Percentiles rank a stretch among this genome's conserved stretches.
These are phyloP conservation scores for Drosophila littoralis DNA, from an alignment of 1,140 invertebrate species.

Conservation along the genomic window DNA sequence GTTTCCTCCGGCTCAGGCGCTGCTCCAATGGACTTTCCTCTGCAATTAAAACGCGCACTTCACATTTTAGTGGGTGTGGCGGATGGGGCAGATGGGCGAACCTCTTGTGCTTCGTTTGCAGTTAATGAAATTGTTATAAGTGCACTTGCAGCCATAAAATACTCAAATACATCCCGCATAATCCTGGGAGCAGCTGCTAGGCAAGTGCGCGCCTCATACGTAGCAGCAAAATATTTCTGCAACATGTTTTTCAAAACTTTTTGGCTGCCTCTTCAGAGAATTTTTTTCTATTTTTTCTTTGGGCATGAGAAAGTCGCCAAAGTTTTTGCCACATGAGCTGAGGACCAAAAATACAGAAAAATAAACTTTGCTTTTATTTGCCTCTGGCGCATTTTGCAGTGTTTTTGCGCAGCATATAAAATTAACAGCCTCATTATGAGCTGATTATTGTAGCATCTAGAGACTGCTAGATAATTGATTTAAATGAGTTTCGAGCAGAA, in stretches of 20 bases:
- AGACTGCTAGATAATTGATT: conserved; percentile 26
- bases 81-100: not conserved
- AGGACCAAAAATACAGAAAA: not conserved
- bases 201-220: conserved; percentile 5
- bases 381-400: not conserved
- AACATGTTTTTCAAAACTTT: conserved; percentile 38
- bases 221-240: conserved; percentile 21
- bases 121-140: conserved; percentile 74
- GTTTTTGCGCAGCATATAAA: not conserved
- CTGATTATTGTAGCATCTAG: conserved; percentile 31
- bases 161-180: conserved; percentile 7
- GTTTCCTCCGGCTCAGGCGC: conserved; percentile 57
- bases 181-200: conserved; percentile 7
- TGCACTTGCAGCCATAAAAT: conserved; percentile 39
- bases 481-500: not conserved
- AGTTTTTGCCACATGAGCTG: conserved; percentile 42
- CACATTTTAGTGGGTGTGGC: conserved; percentile 25
- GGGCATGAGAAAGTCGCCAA: conserved; percentile 29
- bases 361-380: conserved; percentile 9
- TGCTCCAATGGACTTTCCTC: conserved; percentile 35
- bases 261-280: conserved; percentile 5
- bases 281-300: not conserved
- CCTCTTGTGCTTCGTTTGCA: conserved; percentile 65
- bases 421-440: conserved; percentile 44
- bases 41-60: conserved; percentile 68